phyloP scores from a whole-genome alignment of 2,113 vertebrate species.

The Clarias batrachus region DNA sequence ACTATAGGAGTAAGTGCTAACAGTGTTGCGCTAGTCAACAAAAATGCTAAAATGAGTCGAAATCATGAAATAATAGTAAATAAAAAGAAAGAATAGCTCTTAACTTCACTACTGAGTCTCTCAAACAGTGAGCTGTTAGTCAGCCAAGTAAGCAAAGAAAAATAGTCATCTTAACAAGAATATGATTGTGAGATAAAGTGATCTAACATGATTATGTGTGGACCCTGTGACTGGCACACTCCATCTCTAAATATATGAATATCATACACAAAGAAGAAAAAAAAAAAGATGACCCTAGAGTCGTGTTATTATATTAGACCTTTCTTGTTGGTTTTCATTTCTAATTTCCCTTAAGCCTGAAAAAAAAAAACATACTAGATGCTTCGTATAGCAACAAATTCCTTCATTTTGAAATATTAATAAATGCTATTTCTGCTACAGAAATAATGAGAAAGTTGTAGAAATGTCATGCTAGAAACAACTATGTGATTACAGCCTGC shows the following conservation, averaged over 20 bases:
- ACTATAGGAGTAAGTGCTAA: neutral
- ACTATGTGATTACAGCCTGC: neutral
- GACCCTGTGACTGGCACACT: neutral
- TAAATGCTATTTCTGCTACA: neutral
- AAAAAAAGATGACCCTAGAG: neutral
- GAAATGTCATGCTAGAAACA: neutral
- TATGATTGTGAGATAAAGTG: neutral
- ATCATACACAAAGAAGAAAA: neutral
- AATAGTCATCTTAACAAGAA: neutral
- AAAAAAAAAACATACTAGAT: neutral
- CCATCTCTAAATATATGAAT: neutral
- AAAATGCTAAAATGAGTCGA: neutral
- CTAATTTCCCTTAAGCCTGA: neutral
- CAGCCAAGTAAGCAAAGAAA: neutral
- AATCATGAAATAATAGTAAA: neutral
- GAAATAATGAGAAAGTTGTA: neutral
- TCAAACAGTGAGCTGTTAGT: neutral
- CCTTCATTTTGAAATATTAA: neutral
- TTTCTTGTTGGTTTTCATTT: neutral
- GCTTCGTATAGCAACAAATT: neutral
- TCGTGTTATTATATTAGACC: neutral
- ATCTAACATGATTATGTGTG: neutral
- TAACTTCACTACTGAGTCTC: neutral
- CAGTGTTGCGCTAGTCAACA: neutral
- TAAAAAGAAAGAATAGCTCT: neutral